Percentiles rank a stretch among this genome's conserved stretches.
Conservation (phyloP, 1,140 invertebrate species). For the Bombus superbus region DNA sequence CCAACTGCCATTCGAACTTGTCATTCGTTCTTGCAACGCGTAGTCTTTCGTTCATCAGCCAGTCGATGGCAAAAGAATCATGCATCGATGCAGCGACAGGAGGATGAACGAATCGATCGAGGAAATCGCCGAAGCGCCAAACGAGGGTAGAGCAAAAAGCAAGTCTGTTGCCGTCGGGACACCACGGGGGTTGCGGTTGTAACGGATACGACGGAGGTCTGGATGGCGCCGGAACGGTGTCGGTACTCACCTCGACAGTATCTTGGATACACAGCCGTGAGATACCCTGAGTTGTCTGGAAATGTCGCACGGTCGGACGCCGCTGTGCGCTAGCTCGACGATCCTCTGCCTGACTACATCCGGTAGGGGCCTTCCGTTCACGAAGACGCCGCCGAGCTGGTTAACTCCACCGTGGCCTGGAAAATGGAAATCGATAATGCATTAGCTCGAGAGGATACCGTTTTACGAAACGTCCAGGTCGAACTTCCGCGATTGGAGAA, state of each 20-base stretch:
- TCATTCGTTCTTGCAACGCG: neutral
- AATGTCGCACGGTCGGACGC: slow-evolving; percentile 97
- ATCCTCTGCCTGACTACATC: slow-evolving; percentile 97
- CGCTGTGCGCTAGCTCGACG: slow-evolving; percentile 97
- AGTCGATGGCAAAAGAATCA: neutral
- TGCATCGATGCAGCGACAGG: neutral
- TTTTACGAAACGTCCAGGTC: neutral
- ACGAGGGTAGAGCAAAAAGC: slow-evolving; percentile 8
- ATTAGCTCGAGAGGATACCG: slow-evolving; percentile 59
- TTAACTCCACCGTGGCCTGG: slow-evolving; percentile 97
- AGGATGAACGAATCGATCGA: slow-evolving; percentile 11
- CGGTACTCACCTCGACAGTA: slow-evolving; percentile 92
- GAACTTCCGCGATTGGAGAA: neutral
- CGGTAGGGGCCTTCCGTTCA: slow-evolving; percentile 97
- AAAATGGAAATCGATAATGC: slow-evolving; percentile 75
- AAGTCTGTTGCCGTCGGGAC: slow-evolving; percentile 7
- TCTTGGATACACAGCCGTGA: slow-evolving; percentile 97
- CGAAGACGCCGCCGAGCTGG: slow-evolving; percentile 97
- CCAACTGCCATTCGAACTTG: neutral
- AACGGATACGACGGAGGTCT: slow-evolving; percentile 56
- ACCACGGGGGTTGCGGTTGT: slow-evolving; percentile 50
- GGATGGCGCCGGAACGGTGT: slow-evolving; percentile 48
- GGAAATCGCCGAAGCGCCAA: slow-evolving; percentile 15
- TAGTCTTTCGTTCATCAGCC: neutral
- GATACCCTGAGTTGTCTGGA: slow-evolving; percentile 94